Conservation (phyloP, 2,888 invertebrate genomes). For the Stenurella melanura region DNA sequence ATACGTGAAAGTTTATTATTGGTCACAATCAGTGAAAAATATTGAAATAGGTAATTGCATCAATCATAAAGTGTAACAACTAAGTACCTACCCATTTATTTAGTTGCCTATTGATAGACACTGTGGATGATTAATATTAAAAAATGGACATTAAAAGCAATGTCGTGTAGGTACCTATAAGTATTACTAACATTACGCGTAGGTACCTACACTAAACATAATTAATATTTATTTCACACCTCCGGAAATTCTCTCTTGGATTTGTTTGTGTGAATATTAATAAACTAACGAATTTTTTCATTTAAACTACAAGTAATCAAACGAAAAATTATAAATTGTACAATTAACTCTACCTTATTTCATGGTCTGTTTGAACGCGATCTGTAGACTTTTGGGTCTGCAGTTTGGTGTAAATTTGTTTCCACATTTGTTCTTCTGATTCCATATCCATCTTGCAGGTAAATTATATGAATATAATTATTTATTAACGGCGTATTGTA, state of each 20-base stretch:
- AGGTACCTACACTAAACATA: neutral
- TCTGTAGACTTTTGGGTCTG: constrained; percentile 77
- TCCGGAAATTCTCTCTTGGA: neutral
- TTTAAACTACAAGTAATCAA: neutral
- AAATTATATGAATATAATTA: neutral
- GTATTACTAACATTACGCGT: too few species aligned
- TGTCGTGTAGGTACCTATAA: too few species aligned
- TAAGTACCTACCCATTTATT: too few species aligned
- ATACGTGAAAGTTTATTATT: neutral
- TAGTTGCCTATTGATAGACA: too few species aligned
- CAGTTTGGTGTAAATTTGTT: constrained; percentile 82
- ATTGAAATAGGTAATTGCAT: too few species aligned
- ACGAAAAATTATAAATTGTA: neutral
- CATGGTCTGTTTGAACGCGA: constrained; percentile 79
- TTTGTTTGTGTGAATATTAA: neutral
- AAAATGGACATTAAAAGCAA: too few species aligned
- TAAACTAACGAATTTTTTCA: neutral
- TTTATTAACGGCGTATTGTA: neutral
- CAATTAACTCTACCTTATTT: constrained; percentile 76
- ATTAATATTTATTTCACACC: neutral
- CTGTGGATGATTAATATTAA: too few species aligned
- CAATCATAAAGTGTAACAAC: too few species aligned
- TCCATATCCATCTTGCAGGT: constrained; percentile 66
- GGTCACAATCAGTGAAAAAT: too few species aligned
- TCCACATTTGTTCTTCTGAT: constrained; percentile 88